These are phyloP conservation scores for Syngnathoides biaculeatus DNA, from an alignment of 2,113 vertebrate species.

Conservation along the genomic window DNA sequence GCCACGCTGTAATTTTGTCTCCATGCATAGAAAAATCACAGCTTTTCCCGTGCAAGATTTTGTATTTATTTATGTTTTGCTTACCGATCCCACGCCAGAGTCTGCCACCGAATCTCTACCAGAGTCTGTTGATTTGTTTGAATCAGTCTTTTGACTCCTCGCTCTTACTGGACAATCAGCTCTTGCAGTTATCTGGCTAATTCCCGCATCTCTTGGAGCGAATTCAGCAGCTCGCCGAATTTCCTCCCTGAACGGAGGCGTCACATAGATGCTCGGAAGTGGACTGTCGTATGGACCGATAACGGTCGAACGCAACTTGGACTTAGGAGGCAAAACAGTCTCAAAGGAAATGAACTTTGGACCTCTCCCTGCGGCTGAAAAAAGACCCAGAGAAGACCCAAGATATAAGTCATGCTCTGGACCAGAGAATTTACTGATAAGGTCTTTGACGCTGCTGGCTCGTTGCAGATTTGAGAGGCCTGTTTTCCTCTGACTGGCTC, in stretches of 20 bases:
- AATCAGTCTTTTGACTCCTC: slow-evolving; percentile 1
- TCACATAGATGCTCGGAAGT: slow-evolving; percentile 37
- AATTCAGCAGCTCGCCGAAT: background rate
- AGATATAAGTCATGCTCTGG: slow-evolving; percentile 6
- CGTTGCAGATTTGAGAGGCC: slow-evolving; percentile 34
- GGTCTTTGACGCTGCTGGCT: slow-evolving; percentile 61
- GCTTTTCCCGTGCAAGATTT: slow-evolving; percentile 27
- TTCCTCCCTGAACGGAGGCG: slow-evolving; percentile 4
- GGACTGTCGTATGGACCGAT: background rate
- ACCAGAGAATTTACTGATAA: slow-evolving; percentile 68
- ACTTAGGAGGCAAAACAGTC: background rate
- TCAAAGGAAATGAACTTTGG: slow-evolving; percentile 13
- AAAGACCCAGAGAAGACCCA: slow-evolving; percentile 2
- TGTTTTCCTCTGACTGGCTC: slow-evolving; percentile 20
- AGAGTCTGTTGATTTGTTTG: slow-evolving; percentile 16
- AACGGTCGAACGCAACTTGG: background rate
- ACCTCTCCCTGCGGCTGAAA: slow-evolving; percentile 2
- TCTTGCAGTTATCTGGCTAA: slow-evolving; percentile 12
- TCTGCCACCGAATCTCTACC: slow-evolving; percentile 44
- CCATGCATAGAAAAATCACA: slow-evolving; percentile 2
- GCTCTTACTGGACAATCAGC: slow-evolving; percentile 26
- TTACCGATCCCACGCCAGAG: slow-evolving; percentile 67
- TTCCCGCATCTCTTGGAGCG: background rate
- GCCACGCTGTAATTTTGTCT: slow-evolving; percentile 19
- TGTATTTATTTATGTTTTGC: slow-evolving; percentile 4